Conservation (phyloP, 2,113 vertebrate species). For the Etia nguti region DNA sequence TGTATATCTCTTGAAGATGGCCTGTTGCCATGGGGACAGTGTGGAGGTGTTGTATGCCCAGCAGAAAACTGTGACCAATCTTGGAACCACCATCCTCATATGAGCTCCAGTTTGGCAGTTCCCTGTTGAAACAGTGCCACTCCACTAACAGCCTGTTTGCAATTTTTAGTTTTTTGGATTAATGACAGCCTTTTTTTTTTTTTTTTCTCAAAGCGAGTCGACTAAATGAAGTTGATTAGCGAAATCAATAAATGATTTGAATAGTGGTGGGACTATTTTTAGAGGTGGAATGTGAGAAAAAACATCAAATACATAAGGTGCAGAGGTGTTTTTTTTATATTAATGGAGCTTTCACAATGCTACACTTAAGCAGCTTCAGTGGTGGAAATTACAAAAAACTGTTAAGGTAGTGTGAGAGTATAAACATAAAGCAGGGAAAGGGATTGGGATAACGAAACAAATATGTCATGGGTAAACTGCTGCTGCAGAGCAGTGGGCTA, state of each 20-base stretch:
- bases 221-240: background rate
- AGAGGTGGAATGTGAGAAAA: background rate
- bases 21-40: slow-evolving; percentile 6
- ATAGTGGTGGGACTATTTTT: background rate
- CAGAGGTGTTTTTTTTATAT: background rate
- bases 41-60: background rate
- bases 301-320: background rate
- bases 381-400: background rate
- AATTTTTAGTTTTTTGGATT: background rate
- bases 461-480: background rate
- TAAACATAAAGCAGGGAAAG: background rate
- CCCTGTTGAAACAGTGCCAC: background rate
- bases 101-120: background rate
- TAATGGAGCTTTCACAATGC: background rate
- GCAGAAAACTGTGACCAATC: background rate
- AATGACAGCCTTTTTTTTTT: background rate
- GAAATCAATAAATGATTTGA: background rate
- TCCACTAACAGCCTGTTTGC: background rate
- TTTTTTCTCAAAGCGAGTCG: background rate
- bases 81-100: background rate
- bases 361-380: background rate
- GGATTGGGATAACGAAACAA: background rate
- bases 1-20: background rate
- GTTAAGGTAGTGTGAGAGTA: background rate
- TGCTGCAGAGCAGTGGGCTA: background rate